Base-by-base conservation (phyloP, 2,888 invertebrate genomes). In the Pollenia amentaria region DNA sequence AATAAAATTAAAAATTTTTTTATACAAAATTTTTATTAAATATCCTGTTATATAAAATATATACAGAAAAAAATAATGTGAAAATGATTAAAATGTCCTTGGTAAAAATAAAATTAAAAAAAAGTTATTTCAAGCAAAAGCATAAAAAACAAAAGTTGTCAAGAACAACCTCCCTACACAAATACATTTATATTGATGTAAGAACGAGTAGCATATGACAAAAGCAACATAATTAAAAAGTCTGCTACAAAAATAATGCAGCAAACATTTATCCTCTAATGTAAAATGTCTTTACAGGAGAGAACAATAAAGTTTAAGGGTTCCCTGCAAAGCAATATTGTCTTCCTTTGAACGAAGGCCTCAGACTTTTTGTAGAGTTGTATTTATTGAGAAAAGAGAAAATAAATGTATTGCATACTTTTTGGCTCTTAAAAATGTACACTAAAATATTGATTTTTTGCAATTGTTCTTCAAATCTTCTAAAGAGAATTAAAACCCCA, bases 401-500 rank as follows among this genome's bases (percentile, higher is more conserved):
- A 11, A 44, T 0, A 60, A 60, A 55, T 14, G 18, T 11, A 1
- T 9, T 29, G 42, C 46, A 48, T 79, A 46, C 21, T 21, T 75
- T 70, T 42, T 12, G 67, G 7, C 78, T 53, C 62, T 70, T 75
- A 73, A 75, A 77, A 78, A 12, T 72, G 14, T 72, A 67, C 85
- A 81, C 70, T 53, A 64, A 64, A 79, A 67, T 88, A 88, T 87
- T 85, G 88, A 88, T 85, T 88, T 77, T 87, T 81, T 65, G 8
- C 8, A 51, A n/a, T 60, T 80, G 7, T 48, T 29, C 53, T 16
- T 18, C 12, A 69, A 69, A 62, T 14, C 40, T 18, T 69, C 40
- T n/a, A 40, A 78, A 75, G 64, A 48, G 70, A 67, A 78, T 10
- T 16, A 8, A 21, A 29, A 46, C 16, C 21, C 10, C n/a, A 10